These are phyloP conservation scores for Microtus pennsylvanicus DNA, from an alignment of 2,113 vertebrate genomes.

Conservation along the genomic window DNA sequence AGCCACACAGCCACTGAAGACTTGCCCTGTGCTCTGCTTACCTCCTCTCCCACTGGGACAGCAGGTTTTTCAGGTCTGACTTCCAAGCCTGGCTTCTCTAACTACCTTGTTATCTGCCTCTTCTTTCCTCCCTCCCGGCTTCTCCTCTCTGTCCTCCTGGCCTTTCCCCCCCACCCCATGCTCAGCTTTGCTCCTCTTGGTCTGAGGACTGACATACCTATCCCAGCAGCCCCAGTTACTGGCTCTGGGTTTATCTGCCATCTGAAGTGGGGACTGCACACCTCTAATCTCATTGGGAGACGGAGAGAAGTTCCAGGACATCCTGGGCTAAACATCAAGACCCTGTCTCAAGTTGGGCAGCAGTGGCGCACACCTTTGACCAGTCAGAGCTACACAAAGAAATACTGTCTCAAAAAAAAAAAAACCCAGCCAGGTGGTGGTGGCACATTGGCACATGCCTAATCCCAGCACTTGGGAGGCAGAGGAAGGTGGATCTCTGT, in stretches of 20 bases:
- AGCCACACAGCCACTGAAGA: neutral
- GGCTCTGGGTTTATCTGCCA: neutral
- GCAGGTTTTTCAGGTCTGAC: conserved; percentile 50
- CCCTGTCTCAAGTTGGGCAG: neutral
- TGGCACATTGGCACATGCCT: too few species aligned
- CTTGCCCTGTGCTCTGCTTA: neutral
- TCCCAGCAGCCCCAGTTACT: neutral
- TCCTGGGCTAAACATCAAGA: neutral
- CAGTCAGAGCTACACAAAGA: neutral
- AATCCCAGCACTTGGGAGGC: too few species aligned
- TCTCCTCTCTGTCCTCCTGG: neutral
- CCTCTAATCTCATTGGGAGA: neutral
- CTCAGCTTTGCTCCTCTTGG: neutral
- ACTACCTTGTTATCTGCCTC: conserved; percentile 45
- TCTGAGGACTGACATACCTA: neutral
- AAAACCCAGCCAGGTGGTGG: too few species aligned
- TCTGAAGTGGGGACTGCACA: neutral
- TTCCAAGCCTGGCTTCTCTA: neutral
- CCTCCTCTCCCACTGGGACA: neutral
- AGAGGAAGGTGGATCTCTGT: too few species aligned
- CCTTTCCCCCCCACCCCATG: neutral
- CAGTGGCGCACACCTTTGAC: neutral
- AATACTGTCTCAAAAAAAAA: neutral
- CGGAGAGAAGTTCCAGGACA: neutral
- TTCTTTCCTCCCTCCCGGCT: neutral